Conservation (phyloP, 1,140 invertebrate genomes). For the Trichogramma pretiosum region DNA sequence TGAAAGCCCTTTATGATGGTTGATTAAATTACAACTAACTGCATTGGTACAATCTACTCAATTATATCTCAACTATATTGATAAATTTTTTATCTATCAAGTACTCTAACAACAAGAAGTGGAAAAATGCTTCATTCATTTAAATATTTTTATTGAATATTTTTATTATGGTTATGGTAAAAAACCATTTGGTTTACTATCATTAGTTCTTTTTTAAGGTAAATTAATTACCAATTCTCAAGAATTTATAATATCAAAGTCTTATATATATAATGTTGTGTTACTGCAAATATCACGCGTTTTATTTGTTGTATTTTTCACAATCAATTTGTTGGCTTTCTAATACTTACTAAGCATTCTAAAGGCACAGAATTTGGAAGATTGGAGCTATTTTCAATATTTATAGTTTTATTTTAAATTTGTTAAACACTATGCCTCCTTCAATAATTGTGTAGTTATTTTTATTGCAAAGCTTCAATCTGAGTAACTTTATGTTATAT, state of each 20-base stretch:
- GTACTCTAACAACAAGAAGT: too few species aligned
- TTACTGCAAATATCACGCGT: not conserved
- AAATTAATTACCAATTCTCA: constrained; percentile 5
- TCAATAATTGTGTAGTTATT: constrained; percentile 1
- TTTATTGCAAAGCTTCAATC: constrained; percentile 9
- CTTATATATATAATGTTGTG: constrained; percentile 10
- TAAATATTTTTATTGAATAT: too few species aligned
- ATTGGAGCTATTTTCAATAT: constrained; percentile 18
- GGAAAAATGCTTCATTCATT: too few species aligned
- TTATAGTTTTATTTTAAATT: not conserved
- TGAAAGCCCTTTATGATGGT: too few species aligned
- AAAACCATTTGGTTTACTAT: not conserved
- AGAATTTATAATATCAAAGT: constrained; percentile 4
- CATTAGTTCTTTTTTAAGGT: constrained; percentile 1
- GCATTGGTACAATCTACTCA: too few species aligned
- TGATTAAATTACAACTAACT: too few species aligned
- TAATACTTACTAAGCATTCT: constrained; percentile 19
- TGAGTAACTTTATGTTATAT: too few species aligned
- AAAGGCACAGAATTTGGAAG: constrained; percentile 33
- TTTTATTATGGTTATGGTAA: too few species aligned
- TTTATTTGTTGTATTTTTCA: constrained; percentile 1
- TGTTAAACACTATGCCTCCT: constrained; percentile 4
- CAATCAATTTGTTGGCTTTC: constrained; percentile 12
- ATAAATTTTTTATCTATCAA: too few species aligned
- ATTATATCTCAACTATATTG: too few species aligned